Evolutionary conservation across 2,113 vertebrate species (phyloP).

Genomic region (Cottus gobio): DNA sequence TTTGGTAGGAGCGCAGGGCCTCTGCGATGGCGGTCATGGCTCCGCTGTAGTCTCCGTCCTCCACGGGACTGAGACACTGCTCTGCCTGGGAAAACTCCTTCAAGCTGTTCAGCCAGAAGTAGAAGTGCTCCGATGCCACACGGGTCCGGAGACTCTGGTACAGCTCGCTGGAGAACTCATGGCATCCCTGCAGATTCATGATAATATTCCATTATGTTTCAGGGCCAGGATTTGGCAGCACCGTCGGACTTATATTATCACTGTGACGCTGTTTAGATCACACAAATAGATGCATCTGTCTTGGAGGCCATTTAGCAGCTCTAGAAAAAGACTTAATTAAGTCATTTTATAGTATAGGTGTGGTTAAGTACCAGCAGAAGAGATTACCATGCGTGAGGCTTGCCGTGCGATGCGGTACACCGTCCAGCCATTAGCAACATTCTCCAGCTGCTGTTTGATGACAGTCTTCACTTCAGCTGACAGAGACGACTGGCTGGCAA

Average conservation of each 20-base stretch:
- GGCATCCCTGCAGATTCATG: conserved; percentile 87
- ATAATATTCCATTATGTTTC: not conserved
- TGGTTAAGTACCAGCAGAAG: not conserved
- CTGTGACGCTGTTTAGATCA: not conserved
- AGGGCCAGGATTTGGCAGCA: not conserved
- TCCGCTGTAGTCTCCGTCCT: conserved; percentile 91
- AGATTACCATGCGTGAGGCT: conserved; percentile 94
- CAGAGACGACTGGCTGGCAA: conserved; percentile 94
- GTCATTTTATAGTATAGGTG: not conserved
- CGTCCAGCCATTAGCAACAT: conserved; percentile 95
- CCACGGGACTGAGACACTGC: conserved; percentile 89
- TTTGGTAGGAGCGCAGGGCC: conserved; percentile 94
- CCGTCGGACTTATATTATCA: too few relatives aligned
- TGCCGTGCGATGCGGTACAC: conserved; percentile 97
- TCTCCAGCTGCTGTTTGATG: conserved; percentile 96
- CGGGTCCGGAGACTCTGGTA: conserved; percentile 96
- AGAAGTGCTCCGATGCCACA: conserved; percentile 97
- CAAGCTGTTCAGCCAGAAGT: conserved; percentile 98
- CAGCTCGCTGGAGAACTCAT: conserved; percentile 95
- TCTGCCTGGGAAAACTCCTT: conserved; percentile 98
- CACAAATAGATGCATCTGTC: not conserved
- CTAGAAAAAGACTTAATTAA: not conserved
- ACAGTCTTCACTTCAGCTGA: conserved; percentile 92
- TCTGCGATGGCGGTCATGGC: conserved; percentile 93
- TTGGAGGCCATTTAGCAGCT: not conserved